Evolutionary conservation across 2,113 vertebrate species (phyloP).

Genomic region (Gasterosteus aculeatus): DNA sequence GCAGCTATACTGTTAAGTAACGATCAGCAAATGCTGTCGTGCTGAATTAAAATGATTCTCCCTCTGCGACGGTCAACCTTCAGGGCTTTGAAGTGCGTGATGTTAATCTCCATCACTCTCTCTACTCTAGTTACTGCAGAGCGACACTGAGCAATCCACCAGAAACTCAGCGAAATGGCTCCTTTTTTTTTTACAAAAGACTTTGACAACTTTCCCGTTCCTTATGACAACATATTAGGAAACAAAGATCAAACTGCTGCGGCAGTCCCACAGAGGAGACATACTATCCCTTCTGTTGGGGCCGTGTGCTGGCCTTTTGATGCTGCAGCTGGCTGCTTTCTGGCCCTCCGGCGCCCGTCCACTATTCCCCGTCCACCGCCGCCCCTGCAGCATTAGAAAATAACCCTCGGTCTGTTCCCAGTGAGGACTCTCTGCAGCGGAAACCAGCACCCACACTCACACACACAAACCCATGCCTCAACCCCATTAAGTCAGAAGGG

Average conservation of each 20-base stretch:
- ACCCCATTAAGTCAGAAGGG: constrained; percentile 34
- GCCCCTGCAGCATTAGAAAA: constrained; percentile 60
- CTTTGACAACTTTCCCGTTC: constrained; percentile 7
- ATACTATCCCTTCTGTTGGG: constrained; percentile 42
- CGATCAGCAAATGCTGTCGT: not conserved
- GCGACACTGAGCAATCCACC: not conserved
- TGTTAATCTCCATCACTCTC: not conserved
- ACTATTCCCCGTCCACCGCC: constrained; percentile 61
- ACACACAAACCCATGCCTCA: constrained; percentile 23
- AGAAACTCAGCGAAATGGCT: not conserved
- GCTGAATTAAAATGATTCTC: too few species aligned
- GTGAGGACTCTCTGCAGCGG: constrained; percentile 54
- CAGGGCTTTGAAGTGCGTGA: not conserved
- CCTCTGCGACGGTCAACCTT: not conserved
- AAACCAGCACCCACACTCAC: constrained; percentile 65
- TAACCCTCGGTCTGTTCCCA: constrained; percentile 52
- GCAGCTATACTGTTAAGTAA: not conserved
- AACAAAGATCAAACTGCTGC: constrained; percentile 27
- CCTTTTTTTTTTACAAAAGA: constrained; percentile 18
- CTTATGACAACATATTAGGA: constrained; percentile 11
- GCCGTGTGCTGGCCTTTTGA: constrained; percentile 45
- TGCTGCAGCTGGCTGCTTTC: constrained; percentile 57
- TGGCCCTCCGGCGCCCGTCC: constrained; percentile 32
- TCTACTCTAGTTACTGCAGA: not conserved
- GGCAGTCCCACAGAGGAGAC: constrained; percentile 8